These are phyloP conservation scores for Philopotamus ludificatus DNA, from an alignment of 1,140 invertebrate genomes.

Conservation along the genomic window DNA sequence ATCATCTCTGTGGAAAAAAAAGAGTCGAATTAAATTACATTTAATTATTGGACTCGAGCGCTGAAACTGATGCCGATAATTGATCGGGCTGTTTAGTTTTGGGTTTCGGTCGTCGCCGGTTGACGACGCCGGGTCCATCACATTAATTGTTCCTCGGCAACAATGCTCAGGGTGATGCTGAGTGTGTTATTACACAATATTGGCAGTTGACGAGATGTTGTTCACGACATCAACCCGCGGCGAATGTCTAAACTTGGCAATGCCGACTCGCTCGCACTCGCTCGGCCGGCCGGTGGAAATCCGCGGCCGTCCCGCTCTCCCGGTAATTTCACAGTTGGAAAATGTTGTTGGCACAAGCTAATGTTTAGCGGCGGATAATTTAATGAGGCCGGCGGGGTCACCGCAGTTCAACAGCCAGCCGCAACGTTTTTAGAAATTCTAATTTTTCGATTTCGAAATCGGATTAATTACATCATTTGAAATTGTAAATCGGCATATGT, in stretches of 20 bases:
- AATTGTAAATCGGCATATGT: neutral
- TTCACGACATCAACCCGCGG: constrained; percentile 7
- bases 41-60: too few relatives aligned
- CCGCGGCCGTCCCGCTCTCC: constrained; percentile 7
- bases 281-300: neutral
- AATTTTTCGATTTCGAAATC: constrained; percentile 32
- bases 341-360: constrained; percentile 41
- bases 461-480: neutral
- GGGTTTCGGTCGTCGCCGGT: too few relatives aligned
- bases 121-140: too few relatives aligned
- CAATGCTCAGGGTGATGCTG: too few relatives aligned
- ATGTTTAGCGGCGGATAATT: constrained; percentile 37
- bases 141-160: too few relatives aligned
- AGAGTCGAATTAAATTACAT: too few relatives aligned
- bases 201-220: too few relatives aligned
- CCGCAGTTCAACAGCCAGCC: constrained; percentile 31
- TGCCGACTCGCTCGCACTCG: neutral
- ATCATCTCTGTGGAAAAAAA: too few relatives aligned
- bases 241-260: constrained; percentile 13
- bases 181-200: too few relatives aligned
- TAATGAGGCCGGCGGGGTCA: constrained; percentile 36
- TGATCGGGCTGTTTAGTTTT: too few relatives aligned
- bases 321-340: constrained; percentile 38
- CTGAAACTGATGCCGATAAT: too few relatives aligned
- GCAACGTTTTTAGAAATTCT: neutral